phyloP scores from a whole-genome alignment of 2,797 vertebrate species.

The Hoplostethus mediterraneus region DNA sequence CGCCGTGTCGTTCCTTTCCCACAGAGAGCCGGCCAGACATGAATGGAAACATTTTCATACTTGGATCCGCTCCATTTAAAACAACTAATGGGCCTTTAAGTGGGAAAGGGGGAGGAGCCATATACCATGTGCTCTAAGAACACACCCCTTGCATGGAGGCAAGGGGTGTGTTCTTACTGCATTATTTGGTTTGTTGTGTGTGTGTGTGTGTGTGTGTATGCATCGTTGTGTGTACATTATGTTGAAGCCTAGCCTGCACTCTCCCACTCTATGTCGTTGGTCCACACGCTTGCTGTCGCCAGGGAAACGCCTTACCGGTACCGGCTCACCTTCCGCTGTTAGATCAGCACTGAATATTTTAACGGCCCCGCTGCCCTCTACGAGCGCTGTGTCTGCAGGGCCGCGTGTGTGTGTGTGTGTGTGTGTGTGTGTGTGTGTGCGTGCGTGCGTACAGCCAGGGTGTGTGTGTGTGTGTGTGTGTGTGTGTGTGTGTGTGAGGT shows the following conservation, averaged over 20 bases:
- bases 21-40: background rate
- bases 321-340: slow-evolving; percentile 81
- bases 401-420: slow-evolving; percentile 27
- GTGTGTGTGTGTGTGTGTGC: slow-evolving; percentile 16
- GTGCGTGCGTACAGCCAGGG: background rate
- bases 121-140: slow-evolving; percentile 63
- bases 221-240: slow-evolving; percentile 8
- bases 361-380: slow-evolving; percentile 54
- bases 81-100: slow-evolving; percentile 69
- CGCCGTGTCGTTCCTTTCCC: background rate
- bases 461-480: slow-evolving; percentile 22
- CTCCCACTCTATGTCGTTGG: slow-evolving; percentile 46
- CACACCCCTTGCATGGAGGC: slow-evolving; percentile 48
- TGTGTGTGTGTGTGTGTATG: slow-evolving; percentile 13
- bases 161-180: too few species aligned
- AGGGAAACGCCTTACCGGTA: slow-evolving; percentile 86
- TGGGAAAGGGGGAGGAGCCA: slow-evolving; percentile 46
- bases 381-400: slow-evolving; percentile 11
- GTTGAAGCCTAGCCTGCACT: slow-evolving; percentile 31
- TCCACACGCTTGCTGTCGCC: slow-evolving; percentile 85
- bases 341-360: slow-evolving; percentile 85
- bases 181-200: slow-evolving; percentile 52
- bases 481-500: background rate
- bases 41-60: slow-evolving; percentile 15
- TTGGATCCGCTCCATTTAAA: background rate